A percentile compares a stretch with the other conserved stretches of the same genome.
phyloP scores from a whole-genome alignment of 1,140 invertebrate species.

The Procambarus virginalis region DNA sequence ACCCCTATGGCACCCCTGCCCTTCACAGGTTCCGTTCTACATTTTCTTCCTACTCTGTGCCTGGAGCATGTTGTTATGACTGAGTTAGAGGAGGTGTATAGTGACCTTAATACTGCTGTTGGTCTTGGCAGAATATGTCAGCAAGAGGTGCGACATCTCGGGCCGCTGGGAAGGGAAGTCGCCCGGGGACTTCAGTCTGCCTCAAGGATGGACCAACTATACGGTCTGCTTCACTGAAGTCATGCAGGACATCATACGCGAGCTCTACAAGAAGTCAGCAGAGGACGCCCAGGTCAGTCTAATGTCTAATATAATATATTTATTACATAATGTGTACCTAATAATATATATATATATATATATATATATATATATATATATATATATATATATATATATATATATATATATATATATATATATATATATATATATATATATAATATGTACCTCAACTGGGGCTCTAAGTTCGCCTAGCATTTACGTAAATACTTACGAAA shows the following conservation, averaged over 20 bases:
- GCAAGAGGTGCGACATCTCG: constrained; percentile 50
- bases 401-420: constrained; percentile 2
- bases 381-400: constrained; percentile 18
- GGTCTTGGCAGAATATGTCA: constrained; percentile 17
- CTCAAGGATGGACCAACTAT: constrained; percentile 88
- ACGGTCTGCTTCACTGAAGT: constrained; percentile 86
- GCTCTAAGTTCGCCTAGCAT: too few species aligned
- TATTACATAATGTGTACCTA: constrained; percentile 22
- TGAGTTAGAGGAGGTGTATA: too few species aligned
- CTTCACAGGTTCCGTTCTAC: too few species aligned
- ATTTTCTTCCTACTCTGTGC: too few species aligned
- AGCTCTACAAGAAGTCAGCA: constrained; percentile 78
- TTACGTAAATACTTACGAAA: background rate
- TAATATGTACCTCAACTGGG: too few species aligned
- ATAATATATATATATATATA: constrained; percentile 12
- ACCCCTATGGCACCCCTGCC: too few species aligned
- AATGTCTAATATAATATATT: too few species aligned
- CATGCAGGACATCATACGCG: constrained; percentile 80
- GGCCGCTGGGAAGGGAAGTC: constrained; percentile 51
- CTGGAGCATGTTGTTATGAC: too few species aligned
- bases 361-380: constrained; percentile 21
- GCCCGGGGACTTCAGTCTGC: constrained; percentile 31
- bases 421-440: background rate
- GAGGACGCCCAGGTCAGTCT: constrained; percentile 72
- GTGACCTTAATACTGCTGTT: too few species aligned